phyloP scores from a whole-genome alignment of 30 jellyfish, hydroid and myxozoan species.

The Calvadosia cruxmelitensis region DNA sequence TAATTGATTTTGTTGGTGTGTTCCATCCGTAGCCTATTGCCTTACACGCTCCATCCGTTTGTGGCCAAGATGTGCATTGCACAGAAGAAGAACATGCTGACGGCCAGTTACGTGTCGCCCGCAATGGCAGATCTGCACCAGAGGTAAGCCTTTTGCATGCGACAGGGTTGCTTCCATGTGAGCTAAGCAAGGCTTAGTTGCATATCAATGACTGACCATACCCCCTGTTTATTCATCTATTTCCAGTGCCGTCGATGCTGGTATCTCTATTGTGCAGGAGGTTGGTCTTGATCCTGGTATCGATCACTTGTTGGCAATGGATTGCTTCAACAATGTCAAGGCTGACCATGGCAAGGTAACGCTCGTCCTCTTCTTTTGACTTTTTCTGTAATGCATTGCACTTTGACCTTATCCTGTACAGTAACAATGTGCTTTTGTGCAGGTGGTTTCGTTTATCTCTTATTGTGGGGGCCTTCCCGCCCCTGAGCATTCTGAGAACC shows the following conservation, averaged over 20 bases:
- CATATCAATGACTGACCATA: background rate
- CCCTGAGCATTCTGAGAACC: conserved; percentile 86
- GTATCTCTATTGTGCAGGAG: conserved; percentile 83
- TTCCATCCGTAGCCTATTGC: conserved; percentile 35
- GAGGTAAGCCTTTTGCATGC: no score
- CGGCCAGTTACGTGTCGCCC: conserved; percentile 83
- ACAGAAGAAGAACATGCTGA: conserved; percentile 66
- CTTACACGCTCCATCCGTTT: conserved; percentile 53
- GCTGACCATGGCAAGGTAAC: conserved; percentile 84
- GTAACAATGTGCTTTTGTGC: background rate
- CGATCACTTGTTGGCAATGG: conserved; percentile 92
- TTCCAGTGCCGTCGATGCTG: conserved; percentile 87
- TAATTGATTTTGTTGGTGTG: background rate
- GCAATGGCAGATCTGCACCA: conserved; percentile 33
- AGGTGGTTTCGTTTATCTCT: conserved; percentile 36
- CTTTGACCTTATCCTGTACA: no score
- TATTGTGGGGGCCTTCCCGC: conserved; percentile 98
- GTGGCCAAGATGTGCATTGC: conserved; percentile 56
- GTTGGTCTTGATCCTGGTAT: conserved; percentile 97
- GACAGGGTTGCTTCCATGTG: no score
- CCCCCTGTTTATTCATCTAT: background rate
- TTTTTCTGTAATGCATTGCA: no score
- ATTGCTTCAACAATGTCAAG: conserved; percentile 61
- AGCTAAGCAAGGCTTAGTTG: no score
- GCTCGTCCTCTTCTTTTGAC: background rate